Evolutionary conservation across 2,113 vertebrate genomes (phyloP).

Genomic region (Clinocottus analis): DNA sequence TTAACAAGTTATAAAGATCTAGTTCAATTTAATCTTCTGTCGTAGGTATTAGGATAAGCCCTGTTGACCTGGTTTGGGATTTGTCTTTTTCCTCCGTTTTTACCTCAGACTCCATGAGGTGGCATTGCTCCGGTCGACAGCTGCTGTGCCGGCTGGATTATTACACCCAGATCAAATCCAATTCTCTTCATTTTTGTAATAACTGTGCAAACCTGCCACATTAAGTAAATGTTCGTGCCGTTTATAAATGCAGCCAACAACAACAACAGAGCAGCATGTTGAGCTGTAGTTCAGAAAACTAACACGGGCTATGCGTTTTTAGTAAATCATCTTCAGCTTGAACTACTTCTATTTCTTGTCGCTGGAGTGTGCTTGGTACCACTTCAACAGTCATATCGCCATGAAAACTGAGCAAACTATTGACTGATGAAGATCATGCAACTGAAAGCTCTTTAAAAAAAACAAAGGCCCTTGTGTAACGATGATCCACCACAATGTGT

Average conservation of each 20-base stretch:
- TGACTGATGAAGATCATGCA: not conserved
- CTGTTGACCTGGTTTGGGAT: conserved; percentile 64
- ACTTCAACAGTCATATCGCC: not conserved
- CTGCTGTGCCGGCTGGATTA: conserved; percentile 53
- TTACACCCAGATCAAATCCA: conserved; percentile 38
- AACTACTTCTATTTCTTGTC: not conserved
- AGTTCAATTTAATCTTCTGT: conserved; percentile 57
- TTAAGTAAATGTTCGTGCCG: not conserved
- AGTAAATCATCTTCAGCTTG: not conserved
- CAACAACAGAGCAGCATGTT: too few relatives aligned
- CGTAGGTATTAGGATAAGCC: conserved; percentile 55
- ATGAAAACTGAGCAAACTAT: not conserved
- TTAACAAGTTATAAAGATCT: conserved; percentile 36
- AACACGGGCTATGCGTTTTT: not conserved
- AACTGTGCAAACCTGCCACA: not conserved
- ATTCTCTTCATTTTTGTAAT: not conserved
- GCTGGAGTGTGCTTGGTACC: not conserved
- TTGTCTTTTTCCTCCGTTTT: conserved; percentile 40
- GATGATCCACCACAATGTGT: not conserved
- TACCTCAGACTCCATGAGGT: conserved; percentile 42
- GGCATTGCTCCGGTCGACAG: conserved; percentile 33
- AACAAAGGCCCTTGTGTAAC: not conserved
- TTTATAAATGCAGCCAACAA: not conserved
- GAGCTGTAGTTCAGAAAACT: not conserved
- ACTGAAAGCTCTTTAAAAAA: not conserved